Evolutionary conservation across 2,888 invertebrate species (phyloP).

Genomic region (Protula sp.): DNA sequence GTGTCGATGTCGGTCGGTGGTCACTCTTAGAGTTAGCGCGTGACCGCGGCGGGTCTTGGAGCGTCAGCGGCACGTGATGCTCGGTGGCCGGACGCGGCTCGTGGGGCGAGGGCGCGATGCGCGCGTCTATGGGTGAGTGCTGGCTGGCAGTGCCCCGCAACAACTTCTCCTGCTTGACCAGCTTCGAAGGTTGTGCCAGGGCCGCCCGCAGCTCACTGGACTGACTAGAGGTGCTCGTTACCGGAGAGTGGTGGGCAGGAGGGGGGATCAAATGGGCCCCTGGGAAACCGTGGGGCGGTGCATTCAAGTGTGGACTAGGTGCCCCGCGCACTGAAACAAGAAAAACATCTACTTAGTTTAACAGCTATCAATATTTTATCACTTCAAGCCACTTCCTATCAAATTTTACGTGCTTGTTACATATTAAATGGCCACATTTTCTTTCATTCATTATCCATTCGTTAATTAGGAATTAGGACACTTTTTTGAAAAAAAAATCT

Average conservation of each 20-base stretch:
- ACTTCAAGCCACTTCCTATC: no score
- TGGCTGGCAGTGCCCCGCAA: neutral
- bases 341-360: no score
- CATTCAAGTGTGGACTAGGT: no score
- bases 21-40: neutral
- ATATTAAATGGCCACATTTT: no score
- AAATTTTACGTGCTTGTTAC: no score
- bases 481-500: no score
- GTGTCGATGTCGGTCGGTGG: neutral
- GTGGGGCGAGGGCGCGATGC: neutral
- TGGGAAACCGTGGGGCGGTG: no score
- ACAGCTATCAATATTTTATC: no score
- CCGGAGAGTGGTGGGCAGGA: neutral
- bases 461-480: no score
- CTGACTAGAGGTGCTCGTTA: neutral
- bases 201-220: constrained; percentile 27
- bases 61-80: neutral
- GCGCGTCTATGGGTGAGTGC: neutral
- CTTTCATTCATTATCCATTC: no score
- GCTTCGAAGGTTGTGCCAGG: constrained; percentile 26
- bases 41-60: neutral
- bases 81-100: neutral
- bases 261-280: neutral
- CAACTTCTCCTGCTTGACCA: constrained; percentile 6
- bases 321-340: no score